phyloP scores from a whole-genome alignment of 2,113 vertebrate genomes.

The Megaptera novaeangliae region DNA sequence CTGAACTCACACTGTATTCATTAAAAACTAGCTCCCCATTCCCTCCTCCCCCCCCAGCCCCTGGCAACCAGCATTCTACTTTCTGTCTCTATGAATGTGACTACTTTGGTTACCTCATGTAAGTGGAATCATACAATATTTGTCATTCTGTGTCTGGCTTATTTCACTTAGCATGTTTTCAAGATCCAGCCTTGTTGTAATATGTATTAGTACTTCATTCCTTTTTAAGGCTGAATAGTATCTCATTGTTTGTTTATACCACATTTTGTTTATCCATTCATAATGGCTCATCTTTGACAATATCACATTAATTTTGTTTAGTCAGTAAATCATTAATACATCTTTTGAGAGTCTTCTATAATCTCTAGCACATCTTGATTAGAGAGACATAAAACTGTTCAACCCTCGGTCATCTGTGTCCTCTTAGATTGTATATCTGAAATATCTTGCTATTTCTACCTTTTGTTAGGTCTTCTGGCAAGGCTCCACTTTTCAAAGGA shows the following conservation, averaged over 20 bases:
- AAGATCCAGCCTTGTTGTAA: neutral
- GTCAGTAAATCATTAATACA: neutral
- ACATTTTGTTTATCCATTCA: neutral
- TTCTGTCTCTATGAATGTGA: neutral
- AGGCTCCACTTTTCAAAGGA: neutral
- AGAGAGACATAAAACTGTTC: neutral
- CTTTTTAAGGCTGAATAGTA: neutral
- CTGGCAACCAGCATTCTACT: neutral
- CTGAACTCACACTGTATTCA: neutral
- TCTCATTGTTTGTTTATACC: neutral
- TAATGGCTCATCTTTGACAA: neutral
- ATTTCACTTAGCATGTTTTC: neutral
- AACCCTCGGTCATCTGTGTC: neutral
- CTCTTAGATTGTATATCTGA: neutral
- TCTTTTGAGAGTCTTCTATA: neutral
- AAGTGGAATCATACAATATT: neutral
- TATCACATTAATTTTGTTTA: neutral
- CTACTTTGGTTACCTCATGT: neutral
- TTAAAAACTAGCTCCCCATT: neutral
- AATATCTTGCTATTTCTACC: neutral
- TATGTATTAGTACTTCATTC: neutral
- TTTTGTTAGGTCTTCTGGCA: neutral
- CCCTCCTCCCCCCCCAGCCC: neutral
- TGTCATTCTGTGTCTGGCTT: neutral
- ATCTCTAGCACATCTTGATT: neutral